These are phyloP conservation scores for Erebia epiphron DNA, from an alignment of 2,888 invertebrate species.

Conservation along the genomic window DNA sequence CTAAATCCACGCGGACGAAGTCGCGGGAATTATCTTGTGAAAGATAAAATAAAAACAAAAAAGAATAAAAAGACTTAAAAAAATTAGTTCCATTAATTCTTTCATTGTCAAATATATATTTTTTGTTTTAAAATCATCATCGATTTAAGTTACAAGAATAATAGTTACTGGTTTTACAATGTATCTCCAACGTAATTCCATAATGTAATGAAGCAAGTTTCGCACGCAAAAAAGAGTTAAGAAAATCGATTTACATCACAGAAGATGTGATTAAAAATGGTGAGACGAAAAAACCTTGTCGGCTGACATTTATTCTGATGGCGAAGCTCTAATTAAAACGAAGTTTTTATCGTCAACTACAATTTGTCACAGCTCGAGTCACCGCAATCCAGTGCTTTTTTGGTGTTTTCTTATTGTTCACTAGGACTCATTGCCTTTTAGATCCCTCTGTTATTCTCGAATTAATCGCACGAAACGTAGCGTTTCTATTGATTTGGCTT, in stretches of 20 bases:
- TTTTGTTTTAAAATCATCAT: no score
- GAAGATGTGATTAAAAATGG: slow-evolving; percentile 9
- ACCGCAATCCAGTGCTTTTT: slow-evolving; percentile 32
- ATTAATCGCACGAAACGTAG: slow-evolving; percentile 19
- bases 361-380: slow-evolving; percentile 28
- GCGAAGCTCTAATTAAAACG: slow-evolving; percentile 29
- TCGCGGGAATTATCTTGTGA: no score
- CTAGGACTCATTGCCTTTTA: slow-evolving; percentile 25
- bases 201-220: slow-evolving; percentile 11
- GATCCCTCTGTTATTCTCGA: slow-evolving; percentile 13
- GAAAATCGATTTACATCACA: slow-evolving; percentile 14
- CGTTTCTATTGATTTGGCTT: background rate
- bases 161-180: background rate
- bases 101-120: no score
- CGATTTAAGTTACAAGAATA: no score
- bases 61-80: no score
- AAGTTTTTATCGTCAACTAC: slow-evolving; percentile 25
- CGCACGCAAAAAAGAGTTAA: background rate
- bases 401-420: slow-evolving; percentile 26
- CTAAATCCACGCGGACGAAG: no score
- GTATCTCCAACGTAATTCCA: background rate
- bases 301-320: slow-evolving; percentile 18
- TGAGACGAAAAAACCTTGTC: slow-evolving; percentile 2
- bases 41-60: no score
- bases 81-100: no score